A percentile compares a stretch with the other conserved stretches of the same genome.
Conservation (phyloP, 2,797 vertebrate genomes). For the Hozukius guyotensis region DNA sequence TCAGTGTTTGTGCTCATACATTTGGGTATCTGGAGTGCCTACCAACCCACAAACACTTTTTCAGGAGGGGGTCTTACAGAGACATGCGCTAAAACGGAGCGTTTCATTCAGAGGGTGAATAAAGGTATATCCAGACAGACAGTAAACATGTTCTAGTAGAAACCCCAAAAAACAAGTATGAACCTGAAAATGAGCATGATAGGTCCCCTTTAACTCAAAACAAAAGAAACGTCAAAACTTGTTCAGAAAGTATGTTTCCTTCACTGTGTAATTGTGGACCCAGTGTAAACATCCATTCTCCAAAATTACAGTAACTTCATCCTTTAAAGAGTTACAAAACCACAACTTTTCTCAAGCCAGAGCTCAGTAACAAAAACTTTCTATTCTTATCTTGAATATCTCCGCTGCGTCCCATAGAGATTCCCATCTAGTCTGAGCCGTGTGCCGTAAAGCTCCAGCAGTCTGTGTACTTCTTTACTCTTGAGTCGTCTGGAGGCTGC, state of each 20-base stretch:
- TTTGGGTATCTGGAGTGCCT: neutral
- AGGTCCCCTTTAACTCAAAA: neutral
- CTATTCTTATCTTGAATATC: slow-evolving; percentile 21
- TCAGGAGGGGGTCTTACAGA: no score
- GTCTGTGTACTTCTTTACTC: slow-evolving; percentile 18
- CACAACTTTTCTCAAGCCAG: slow-evolving; percentile 1
- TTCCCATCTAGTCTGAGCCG: slow-evolving; percentile 1
- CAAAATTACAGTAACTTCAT: neutral
- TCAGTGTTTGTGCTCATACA: neutral
- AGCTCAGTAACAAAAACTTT: slow-evolving; percentile 8
- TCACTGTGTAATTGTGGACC: slow-evolving; percentile 5
- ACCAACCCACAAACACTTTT: no score
- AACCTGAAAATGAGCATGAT: no score
- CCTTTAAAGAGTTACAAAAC: neutral
- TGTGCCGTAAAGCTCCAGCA: slow-evolving; percentile 13
- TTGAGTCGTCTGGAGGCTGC: neutral
- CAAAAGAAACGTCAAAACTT: neutral
- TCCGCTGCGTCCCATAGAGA: slow-evolving; percentile 2
- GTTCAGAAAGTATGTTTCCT: neutral
- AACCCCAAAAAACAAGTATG: neutral
- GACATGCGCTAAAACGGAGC: no score
- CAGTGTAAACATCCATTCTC: neutral
- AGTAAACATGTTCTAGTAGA: no score
- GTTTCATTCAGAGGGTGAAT: neutral
- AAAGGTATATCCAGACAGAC: neutral